These are phyloP conservation scores for Drosophila sp. DNA, from an alignment of 1,140 invertebrate species.

Conservation along the genomic window DNA sequence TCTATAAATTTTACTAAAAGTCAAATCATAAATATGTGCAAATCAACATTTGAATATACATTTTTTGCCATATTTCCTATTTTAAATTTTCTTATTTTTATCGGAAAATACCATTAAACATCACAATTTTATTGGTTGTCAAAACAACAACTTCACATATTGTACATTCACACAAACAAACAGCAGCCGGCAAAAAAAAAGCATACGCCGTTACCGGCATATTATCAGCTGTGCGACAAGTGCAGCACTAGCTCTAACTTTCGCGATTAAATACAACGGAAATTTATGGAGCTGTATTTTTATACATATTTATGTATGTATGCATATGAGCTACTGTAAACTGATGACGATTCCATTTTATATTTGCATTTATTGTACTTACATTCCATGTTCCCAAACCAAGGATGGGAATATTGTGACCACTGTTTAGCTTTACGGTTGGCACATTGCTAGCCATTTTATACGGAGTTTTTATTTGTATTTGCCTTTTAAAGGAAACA, in stretches of 20 bases:
- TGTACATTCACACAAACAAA: background rate
- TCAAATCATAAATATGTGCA: too few relatives aligned
- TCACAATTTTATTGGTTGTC: too few relatives aligned
- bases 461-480: background rate
- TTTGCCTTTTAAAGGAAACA: slow-evolving; percentile 29
- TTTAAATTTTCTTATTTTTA: too few relatives aligned
- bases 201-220: slow-evolving; percentile 23
- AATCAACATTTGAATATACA: too few relatives aligned
- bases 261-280: slow-evolving; percentile 26
- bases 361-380: slow-evolving; percentile 65
- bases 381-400: slow-evolving; percentile 93
- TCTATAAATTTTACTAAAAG: too few relatives aligned
- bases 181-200: slow-evolving; percentile 20
- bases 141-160: background rate
- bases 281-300: slow-evolving; percentile 34
- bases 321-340: background rate
- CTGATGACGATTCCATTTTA: slow-evolving; percentile 17
- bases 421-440: slow-evolving; percentile 87
- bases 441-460: slow-evolving; percentile 84
- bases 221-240: slow-evolving; percentile 11
- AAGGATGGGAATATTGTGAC: slow-evolving; percentile 88
- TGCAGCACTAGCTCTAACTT: slow-evolving; percentile 1
- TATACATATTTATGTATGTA: slow-evolving; percentile 5
- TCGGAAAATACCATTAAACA: too few relatives aligned
- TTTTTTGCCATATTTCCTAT: too few relatives aligned